These are phyloP conservation scores for Orbicella faveolata DNA, from an alignment of 64 coral and sea anemone genomes.

Conservation along the genomic window DNA sequence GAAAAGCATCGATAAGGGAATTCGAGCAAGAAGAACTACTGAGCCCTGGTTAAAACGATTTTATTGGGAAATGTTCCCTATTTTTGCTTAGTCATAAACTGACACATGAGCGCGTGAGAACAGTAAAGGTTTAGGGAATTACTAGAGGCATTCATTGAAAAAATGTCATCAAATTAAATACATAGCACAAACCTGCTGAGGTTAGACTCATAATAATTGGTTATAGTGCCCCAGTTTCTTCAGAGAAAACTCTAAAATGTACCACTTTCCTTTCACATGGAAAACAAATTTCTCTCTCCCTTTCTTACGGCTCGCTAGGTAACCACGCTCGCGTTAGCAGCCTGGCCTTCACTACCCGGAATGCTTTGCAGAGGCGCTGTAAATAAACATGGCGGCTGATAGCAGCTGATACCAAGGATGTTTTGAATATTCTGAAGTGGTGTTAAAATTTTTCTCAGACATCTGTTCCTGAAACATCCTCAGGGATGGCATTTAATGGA, in stretches of 20 bases:
- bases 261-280: slow-evolving; percentile 28
- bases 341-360: not conserved
- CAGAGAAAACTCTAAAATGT: not conserved
- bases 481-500: not conserved
- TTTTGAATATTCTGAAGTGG: not conserved
- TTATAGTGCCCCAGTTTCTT: not conserved
- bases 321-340: not conserved
- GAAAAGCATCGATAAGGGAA: too few species aligned
- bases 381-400: slow-evolving; percentile 24
- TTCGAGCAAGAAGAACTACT: not conserved
- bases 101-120: not conserved
- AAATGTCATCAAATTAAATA: not conserved
- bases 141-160: not conserved
- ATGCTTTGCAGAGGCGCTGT: not conserved
- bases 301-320: not conserved
- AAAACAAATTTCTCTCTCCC: not conserved
- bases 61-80: not conserved
- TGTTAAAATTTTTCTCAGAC: not conserved
- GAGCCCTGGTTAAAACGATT: not conserved
- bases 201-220: slow-evolving; percentile 62
- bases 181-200: slow-evolving; percentile 67
- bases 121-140: not conserved
- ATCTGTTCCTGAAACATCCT: not conserved
- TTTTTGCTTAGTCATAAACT: slow-evolving; percentile 57
- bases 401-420: not conserved